Evolutionary conservation across 2,888 invertebrate species (phyloP), one percentile per base, ranked within the genome.

Genomic region (Yponomeuta malinellus): DNA sequence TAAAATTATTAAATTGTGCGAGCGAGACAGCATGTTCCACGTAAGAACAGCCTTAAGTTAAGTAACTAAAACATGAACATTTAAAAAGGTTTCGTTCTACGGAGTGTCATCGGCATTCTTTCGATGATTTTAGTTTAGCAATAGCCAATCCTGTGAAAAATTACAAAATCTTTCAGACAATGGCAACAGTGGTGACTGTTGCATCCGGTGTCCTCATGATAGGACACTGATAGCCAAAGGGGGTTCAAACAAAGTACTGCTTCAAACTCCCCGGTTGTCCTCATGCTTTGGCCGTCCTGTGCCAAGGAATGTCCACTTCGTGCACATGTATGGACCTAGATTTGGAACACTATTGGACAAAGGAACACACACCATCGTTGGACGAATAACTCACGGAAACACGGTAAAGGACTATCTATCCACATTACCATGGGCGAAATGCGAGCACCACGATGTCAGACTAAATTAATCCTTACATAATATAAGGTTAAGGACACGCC

Each of bases 191-290:
- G 59, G 65, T 37, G 77, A 79, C 65, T 69, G 78, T 6, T 92
- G 93, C 74, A 78, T 92, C n/a, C 82, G 78, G 74, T 93, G 93
- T 76, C 93, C 93, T 12, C 81, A 81, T 63, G 92, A 92, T 73
- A 82, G 87, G 74, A 90, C 90, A 2, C 73, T 92, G 63, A 80
- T 92, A 69, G 84, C 89, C 0, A 88, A 84, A 75, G 73, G 82
- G 52, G 88, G 90, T 1, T 76, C 79, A 5, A 86, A 88, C 72
- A 79, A 82, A 48, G 89, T 88, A 0, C 73, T 84, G 12, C 74
- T 93, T 10, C 84, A 86, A 72, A 75, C 76, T 65, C 92, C 91
- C 4, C 79, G 78, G 2, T 74, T 92, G 68, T 72, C 74, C 15
- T 81, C 85, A 10, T 92, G 92, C 76, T 79, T 84, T 2, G 88